A percentile compares a stretch with the other conserved stretches of the same genome.
phyloP scores from a whole-genome alignment of 2,888 invertebrate genomes.

The Hypsopygia costalis region DNA sequence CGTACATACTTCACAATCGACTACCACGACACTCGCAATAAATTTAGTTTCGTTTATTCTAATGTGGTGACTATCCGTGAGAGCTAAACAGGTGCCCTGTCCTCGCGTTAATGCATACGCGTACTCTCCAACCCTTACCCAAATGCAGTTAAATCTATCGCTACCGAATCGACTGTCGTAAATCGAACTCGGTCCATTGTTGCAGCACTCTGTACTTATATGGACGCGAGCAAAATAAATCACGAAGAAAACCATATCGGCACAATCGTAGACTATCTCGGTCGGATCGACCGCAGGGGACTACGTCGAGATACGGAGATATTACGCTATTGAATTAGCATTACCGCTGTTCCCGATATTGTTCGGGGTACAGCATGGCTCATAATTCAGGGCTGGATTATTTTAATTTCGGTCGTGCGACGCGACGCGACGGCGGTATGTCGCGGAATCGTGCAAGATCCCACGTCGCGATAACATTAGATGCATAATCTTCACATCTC shows the following conservation, averaged over 20 bases:
- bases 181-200: constrained; percentile 72
- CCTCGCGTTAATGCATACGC: constrained; percentile 35
- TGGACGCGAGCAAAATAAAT: constrained; percentile 77
- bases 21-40: background rate
- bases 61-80: background rate
- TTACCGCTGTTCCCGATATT: constrained; percentile 68
- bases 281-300: constrained; percentile 56
- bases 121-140: constrained; percentile 33
- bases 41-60: background rate
- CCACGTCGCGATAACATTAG: constrained; percentile 48
- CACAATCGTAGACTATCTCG: constrained; percentile 67
- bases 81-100: constrained; percentile 2
- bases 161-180: constrained; percentile 74
- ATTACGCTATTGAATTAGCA: constrained; percentile 78
- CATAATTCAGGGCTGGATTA: constrained; percentile 60
- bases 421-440: constrained; percentile 29
- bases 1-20: background rate
- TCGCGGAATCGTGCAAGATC: constrained; percentile 63
- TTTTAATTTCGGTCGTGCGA: constrained; percentile 54
- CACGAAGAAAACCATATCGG: constrained; percentile 76
- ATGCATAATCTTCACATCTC: constrained; percentile 56
- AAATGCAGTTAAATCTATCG: constrained; percentile 64
- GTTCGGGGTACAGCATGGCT: constrained; percentile 41
- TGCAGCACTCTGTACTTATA: constrained; percentile 69
- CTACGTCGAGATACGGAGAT: constrained; percentile 61